Evolutionary conservation across 2,888 invertebrate species (phyloP).

Genomic region (Stomorhina lunata): DNA sequence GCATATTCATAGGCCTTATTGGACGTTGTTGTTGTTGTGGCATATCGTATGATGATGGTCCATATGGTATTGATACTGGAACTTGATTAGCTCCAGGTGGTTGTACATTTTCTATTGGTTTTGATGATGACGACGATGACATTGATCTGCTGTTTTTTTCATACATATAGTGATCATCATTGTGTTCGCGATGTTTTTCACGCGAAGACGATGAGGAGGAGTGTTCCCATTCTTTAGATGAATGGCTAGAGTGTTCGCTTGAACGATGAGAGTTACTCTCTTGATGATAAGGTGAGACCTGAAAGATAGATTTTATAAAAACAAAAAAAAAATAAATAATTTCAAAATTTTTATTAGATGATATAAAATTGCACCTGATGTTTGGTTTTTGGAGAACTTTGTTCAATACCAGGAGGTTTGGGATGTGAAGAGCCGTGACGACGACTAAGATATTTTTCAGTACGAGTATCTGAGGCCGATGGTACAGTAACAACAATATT

Average conservation of each 20-base stretch:
- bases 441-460: slow-evolving; percentile 68
- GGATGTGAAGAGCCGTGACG: slow-evolving; percentile 70
- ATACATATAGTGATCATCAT: slow-evolving; percentile 50
- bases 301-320: slow-evolving; percentile 39
- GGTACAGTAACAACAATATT: slow-evolving; percentile 83
- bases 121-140: slow-evolving; percentile 14
- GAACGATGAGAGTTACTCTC: slow-evolving; percentile 52
- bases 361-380: slow-evolving; percentile 52
- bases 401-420: slow-evolving; percentile 81
- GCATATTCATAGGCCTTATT: slow-evolving; percentile 59
- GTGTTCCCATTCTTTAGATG: slow-evolving; percentile 55
- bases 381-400: slow-evolving; percentile 65
- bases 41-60: slow-evolving; percentile 54
- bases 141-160: slow-evolving; percentile 46
- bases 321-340: slow-evolving; percentile 10
- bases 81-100: slow-evolving; percentile 54
- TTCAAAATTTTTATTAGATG: not conserved
- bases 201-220: no score
- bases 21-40: slow-evolving; percentile 53
- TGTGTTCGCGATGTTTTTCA: slow-evolving; percentile 45
- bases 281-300: slow-evolving; percentile 33
- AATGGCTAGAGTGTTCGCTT: slow-evolving; percentile 13
- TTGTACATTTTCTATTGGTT: slow-evolving; percentile 53
- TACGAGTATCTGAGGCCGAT: slow-evolving; percentile 73
- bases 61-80: slow-evolving; percentile 39